Evolutionary conservation across 1,140 invertebrate genomes (phyloP).

Genomic region (Eulimnadia texana): DNA sequence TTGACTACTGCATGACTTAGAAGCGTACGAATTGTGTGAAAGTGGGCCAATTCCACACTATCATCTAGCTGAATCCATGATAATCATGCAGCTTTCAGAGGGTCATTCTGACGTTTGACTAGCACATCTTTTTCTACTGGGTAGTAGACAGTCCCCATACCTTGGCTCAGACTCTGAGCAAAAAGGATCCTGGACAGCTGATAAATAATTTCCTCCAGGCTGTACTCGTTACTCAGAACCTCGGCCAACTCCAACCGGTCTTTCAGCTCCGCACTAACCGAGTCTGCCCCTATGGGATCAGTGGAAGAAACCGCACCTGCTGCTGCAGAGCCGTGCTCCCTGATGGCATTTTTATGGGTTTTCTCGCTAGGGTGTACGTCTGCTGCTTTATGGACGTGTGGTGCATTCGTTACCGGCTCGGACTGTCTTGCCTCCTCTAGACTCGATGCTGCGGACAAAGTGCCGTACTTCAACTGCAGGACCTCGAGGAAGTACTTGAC

Average conservation of each 20-base stretch:
- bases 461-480: background rate
- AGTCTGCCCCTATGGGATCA: background rate
- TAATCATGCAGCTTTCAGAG: background rate
- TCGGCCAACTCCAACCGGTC: background rate
- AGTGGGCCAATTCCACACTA: too few species aligned
- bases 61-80: too few species aligned
- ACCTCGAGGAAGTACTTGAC: background rate
- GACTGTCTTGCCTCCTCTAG: background rate
- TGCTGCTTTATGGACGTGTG: background rate
- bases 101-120: background rate
- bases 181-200: conserved; percentile 62
- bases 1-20: too few species aligned
- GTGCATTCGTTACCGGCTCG: background rate
- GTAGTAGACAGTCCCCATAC: too few species aligned
- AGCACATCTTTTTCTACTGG: background rate
- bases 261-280: background rate
- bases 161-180: conserved; percentile 45
- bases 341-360: background rate
- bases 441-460: background rate
- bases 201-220: conserved; percentile 54
- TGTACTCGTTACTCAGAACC: background rate
- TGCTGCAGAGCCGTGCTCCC: too few species aligned
- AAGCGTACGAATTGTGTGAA: too few species aligned
- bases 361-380: background rate
- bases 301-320: background rate